Evolutionary conservation across 2,888 invertebrate species (phyloP).

Genomic region (Craniophora ligustri): DNA sequence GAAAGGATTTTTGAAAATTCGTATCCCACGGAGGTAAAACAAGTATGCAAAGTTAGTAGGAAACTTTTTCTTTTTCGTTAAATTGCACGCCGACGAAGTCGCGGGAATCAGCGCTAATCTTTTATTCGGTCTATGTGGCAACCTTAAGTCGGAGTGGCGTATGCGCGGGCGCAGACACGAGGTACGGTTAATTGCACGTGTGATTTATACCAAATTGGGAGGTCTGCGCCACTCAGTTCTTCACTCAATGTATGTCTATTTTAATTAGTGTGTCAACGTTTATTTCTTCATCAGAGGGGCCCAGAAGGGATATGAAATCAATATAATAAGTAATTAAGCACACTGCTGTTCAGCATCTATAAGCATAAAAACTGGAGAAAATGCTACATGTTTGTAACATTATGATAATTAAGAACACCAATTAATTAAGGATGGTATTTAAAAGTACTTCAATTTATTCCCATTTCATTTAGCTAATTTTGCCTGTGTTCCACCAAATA

Average conservation of each 20-base stretch:
- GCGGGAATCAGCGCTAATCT: too few relatives aligned
- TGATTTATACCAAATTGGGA: conserved; percentile 58
- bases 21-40: too few relatives aligned
- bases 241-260: conserved; percentile 50
- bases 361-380: too few relatives aligned
- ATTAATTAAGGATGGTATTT: too few relatives aligned
- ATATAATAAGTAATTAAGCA: not conserved
- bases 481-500: too few relatives aligned
- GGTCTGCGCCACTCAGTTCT: conserved; percentile 43
- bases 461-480: too few relatives aligned
- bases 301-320: not conserved
- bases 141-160: conserved; percentile 47
- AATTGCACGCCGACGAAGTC: too few relatives aligned
- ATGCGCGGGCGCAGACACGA: conserved; percentile 49
- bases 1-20: too few relatives aligned
- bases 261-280: conserved; percentile 43
- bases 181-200: conserved; percentile 54
- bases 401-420: not conserved
- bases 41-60: too few relatives aligned
- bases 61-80: too few relatives aligned
- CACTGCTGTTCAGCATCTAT: not conserved
- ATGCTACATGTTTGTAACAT: too few relatives aligned
- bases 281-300: conserved; percentile 44
- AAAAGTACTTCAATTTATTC: too few relatives aligned
- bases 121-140: conserved; percentile 4